Evolutionary conservation across 1,140 invertebrate species (phyloP), one percentile per base, ranked within the genome.

Genomic region (Drosophila pruinosa): DNA sequence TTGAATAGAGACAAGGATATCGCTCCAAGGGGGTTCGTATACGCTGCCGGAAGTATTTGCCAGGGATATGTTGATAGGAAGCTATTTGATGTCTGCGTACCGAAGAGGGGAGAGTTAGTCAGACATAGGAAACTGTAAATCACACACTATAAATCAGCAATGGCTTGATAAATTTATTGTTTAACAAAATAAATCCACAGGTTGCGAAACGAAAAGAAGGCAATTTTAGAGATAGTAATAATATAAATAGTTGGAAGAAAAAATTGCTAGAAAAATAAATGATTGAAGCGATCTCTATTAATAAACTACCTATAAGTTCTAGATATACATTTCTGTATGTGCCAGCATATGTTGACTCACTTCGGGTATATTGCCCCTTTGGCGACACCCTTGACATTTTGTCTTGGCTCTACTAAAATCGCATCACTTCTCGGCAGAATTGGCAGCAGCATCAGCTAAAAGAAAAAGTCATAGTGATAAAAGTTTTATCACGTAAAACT

Each of bases 401-500:
- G 39, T 53, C 71, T 6, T n/a, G 34, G 58, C 80, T 85, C 67
- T 59, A 62, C 75, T 45, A 78, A 74, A 74, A 76, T 63, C 78
- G 64, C 75, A 78, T 82, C 74, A 74, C 58, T 59, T 41, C 28
- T 17, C 28, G 39, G 48, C 28, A 52, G 43, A 19, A 57, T 64
- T 64, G 59, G 36, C 59, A 43, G 56, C 67, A 43, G 56, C 61
- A 36, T 61, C 57, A 62, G 21, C 38, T 53, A 47, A 61, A 67
- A 68, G 65, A 80, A 72, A 57, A 78, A 75, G 78, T 78, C 82
- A 71, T 78, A 76, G 82, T 88, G 82, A 88, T 88, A 88, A 88
- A 88, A 88, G 78, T 88, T 88, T 88, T 88, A 88, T 88, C 82
- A 88, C 83, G 82, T 88, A 88, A 78, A 88, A 88, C 83, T 88